Evolutionary conservation across 1,140 invertebrate genomes (phyloP), one percentile per base, ranked within the genome.

Genomic region (Drosophila varians): DNA sequence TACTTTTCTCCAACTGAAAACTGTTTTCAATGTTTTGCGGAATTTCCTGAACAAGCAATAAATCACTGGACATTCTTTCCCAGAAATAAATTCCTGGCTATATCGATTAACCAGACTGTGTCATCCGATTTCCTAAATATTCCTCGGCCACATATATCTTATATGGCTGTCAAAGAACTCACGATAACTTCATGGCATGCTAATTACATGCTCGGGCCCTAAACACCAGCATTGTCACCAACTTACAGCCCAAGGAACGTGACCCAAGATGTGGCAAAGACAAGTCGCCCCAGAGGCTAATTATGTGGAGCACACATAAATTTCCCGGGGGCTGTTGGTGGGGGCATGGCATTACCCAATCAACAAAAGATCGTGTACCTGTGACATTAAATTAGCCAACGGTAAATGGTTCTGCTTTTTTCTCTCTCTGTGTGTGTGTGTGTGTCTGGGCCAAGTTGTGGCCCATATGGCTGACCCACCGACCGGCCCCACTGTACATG

Each of bases 301-400:
- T 82, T 83, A 84, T 80, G 69, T 87, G 34, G 73, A 77, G 77
- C 82, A 86, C 58, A 76, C 73, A 76, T 76, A 60, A 75, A 74
- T 66, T 75, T 54, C 28, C 26, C 21, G 54, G 12, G 42, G 58
- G 7, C 45, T 14, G n/a, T n/a, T n/a, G n/a, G n/a, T 19, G 18
- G 57, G 28, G 28, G 7, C 28, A 11, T 31, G 16, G 56, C 65
- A 38, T 47, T 60, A 58, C 34, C 49, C 47, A 58, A 70, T 64
- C 62, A 46, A 47, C 16, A 43, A 34, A 61, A 43, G 25, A 54
- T 61, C 57, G 36, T 60, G 43, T 34, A 25, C 46, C 53, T 49
- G 74, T 54, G 72, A 58, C 79, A 83, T 73, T 53, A 73, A 79
- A 60, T 38, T 43, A 42, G 18, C 52, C 38, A 84, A 72, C 80